Base-by-base conservation (phyloP, 2,888 invertebrate species). In the Cacoxenus indagator region DNA sequence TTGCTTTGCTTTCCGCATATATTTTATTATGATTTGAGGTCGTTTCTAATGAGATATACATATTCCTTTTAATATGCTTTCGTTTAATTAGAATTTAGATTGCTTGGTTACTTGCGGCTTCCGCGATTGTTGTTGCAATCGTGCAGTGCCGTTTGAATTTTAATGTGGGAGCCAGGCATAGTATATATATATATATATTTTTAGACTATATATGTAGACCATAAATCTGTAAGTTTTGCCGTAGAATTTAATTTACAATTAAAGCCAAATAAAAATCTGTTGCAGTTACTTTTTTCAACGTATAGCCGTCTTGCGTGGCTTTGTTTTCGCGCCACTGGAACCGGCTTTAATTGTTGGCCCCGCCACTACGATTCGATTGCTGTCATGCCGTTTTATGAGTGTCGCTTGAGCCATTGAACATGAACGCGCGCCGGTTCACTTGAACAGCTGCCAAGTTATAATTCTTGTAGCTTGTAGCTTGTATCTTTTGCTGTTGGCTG, bases 11-110 rank as follows among this genome's bases (percentile, higher is more conserved):
- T 70, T 55, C 8, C 48, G 14, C 17, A 48, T 8, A 51, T 22
- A 22, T 65, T 65, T 67, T 69, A 69, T 70, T 67, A 67, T 64
- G 75, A 66, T 75, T 71, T 76, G 75, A 70, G 76, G 75, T 78
- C 73, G 77, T 71, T 78, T 78, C 75, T 78, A 77, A 78, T 78
- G 76, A 80, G 76, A 72, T 70, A n/a, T n/a, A n/a, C n/a, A n/a
- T n/a, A 70, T 66, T 24, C 9, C 14, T 26, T 54, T 57, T 31
- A 17, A 5, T 27, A 27, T 5, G 68, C 68, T 73, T 68, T 46
- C 62, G 69, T 70, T 78, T 78, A 79, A 79, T 78, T 76, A 72
- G 73, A 76, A 72, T 76, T 70, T 71, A 64, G 19, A 68, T 55
- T 45, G 64, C 59, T 37, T 17, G 31, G 55, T 48, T 67, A 24